Evolutionary conservation across 2,797 vertebrate species (phyloP), one percentile per base, ranked within the genome.

Genomic region (Microchirus variegatus): DNA sequence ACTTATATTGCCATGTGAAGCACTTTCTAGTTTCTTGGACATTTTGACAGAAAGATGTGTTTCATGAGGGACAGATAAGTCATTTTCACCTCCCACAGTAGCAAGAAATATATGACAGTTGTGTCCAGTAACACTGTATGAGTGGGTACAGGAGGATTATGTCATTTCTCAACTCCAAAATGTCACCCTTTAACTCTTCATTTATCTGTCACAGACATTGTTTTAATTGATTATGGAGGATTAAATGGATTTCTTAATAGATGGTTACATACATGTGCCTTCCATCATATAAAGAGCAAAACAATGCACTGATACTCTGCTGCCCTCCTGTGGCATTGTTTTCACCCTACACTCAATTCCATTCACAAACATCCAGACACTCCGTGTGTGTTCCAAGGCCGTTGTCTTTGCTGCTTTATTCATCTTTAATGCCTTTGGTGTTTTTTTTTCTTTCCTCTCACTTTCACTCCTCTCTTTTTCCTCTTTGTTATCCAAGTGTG

Each of bases 301-400:
- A 35, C 44, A 15, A 4, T 46, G 50, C 57, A 42, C 57, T 70
- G 35, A 70, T 80, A 15, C 75, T 75, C 66, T 90, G 67, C 78
- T 82, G 68, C 84, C 84, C 90, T 81, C 91, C 89, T 65, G 85
- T 87, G 91, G 62, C 38, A 0, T 1, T 14, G 1, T 14, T 8
- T 48, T 1, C 41, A 0, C 48, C 17, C 36, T 77, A 54, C 63
- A 61, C 0, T 40, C 0, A 0, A 14, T 41, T 61, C 18, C 69
- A 73, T 71, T 77, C 55, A 65, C 31, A 74, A 71, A 70, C 4
- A 13, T 1, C 0, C 9, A 15, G 5, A 16, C 3, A 5, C 37
- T 44, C 31, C 14, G 19, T 37, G 59, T 19, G 44, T 41, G 14
- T 41, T 31, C 16, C 17, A 69, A 78, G 55, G 59, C 56, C 46